Evolutionary conservation across 2,113 vertebrate species (phyloP).

Genomic region (Barbus barbus): DNA sequence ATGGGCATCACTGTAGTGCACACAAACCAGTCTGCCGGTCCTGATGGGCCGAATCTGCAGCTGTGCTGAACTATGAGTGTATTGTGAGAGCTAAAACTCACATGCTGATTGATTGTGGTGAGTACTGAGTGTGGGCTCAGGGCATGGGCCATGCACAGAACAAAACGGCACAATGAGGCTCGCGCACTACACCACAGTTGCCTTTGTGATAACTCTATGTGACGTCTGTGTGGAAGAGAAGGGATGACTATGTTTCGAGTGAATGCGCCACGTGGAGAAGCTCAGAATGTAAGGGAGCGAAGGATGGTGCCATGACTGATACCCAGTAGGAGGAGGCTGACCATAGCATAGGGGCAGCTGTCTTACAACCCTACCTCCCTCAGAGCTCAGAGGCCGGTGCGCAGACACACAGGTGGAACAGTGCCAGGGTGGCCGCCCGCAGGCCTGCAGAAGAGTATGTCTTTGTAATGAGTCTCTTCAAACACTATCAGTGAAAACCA

Average conservation of each 20-base stretch:
- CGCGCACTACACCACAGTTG: conserved; percentile 22
- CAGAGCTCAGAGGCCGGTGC: neutral
- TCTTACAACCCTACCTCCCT: conserved; percentile 25
- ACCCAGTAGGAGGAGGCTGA: conserved; percentile 7
- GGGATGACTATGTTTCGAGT: conserved; percentile 8
- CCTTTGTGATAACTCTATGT: conserved; percentile 34
- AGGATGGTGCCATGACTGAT: conserved; percentile 36
- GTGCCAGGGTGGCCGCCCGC: conserved; percentile 32
- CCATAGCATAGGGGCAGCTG: conserved; percentile 22
- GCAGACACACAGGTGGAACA: conserved; percentile 36
- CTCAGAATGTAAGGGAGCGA: conserved; percentile 24
- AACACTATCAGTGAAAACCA: conserved; percentile 37
- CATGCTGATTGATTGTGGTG: neutral
- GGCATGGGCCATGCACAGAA: neutral
- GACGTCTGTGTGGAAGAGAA: conserved; percentile 26
- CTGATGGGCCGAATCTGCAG: neutral
- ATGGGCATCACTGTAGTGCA: neutral
- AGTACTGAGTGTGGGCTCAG: neutral
- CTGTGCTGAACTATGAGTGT: conserved; percentile 1
- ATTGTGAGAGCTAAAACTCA: neutral
- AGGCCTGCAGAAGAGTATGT: neutral
- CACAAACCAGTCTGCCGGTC: too few relatives aligned
- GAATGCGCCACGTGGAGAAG: conserved; percentile 47
- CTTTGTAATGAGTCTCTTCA: conserved; percentile 24
- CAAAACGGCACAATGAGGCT: conserved; percentile 17